These are phyloP conservation scores for Oostethus manadensis DNA, from an alignment of 2,113 vertebrate genomes.

Conservation along the genomic window DNA sequence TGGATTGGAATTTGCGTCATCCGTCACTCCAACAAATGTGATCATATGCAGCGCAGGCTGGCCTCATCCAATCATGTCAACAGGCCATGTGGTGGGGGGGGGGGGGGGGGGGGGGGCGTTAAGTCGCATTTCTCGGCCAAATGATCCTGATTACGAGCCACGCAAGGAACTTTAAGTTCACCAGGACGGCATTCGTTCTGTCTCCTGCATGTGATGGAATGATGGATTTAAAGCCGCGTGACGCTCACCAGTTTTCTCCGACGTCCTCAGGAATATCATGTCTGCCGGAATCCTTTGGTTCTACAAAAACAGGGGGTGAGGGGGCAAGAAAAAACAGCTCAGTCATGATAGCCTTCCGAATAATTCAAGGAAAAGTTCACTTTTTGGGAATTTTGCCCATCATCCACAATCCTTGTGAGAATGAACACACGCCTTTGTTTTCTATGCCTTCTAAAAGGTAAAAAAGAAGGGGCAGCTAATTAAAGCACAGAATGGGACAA, in stretches of 20 bases:
- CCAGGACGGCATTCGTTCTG: not conserved
- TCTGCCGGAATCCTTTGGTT: constrained; percentile 78
- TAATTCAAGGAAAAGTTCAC: constrained; percentile 47
- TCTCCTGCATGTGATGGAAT: not conserved
- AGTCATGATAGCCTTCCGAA: constrained; percentile 47
- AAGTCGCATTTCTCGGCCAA: constrained; percentile 30
- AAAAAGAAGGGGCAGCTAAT: no score
- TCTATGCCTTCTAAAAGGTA: no score
- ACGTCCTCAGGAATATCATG: constrained; percentile 74
- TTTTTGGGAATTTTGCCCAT: no score
- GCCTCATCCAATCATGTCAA: constrained; percentile 24
- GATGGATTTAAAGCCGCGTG: not conserved
- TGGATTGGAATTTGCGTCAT: constrained; percentile 48
- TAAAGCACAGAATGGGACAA: no score
- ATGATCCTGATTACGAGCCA: constrained; percentile 15
- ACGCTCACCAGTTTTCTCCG: constrained; percentile 71
- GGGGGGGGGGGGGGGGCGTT: not conserved
- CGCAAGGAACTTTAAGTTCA: constrained; percentile 19
- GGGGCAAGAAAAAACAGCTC: not conserved
- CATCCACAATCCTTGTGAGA: no score
- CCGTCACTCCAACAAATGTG: constrained; percentile 40
- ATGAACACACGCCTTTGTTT: no score
- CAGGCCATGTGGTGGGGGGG: constrained; percentile 6
- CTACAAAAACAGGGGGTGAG: constrained; percentile 34
- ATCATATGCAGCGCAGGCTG: constrained; percentile 34